Percentiles rank a stretch among this genome's conserved stretches.
Evolutionary conservation across 23 tunicate genomes (phyloP).

Genomic region (Oikopleura albicans): DNA sequence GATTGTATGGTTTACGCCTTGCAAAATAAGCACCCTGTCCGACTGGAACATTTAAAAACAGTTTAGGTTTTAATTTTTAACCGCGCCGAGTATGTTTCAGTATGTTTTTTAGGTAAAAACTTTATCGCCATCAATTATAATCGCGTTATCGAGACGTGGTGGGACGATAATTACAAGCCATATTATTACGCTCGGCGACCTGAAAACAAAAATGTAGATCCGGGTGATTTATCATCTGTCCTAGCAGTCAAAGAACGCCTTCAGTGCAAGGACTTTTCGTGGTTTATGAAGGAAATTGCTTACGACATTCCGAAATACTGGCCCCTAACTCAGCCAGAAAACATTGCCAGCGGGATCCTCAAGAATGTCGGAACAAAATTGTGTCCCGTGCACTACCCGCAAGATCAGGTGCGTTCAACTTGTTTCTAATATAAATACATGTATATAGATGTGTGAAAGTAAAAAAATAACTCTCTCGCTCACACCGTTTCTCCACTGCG

Average conservation of each 20-base stretch:
- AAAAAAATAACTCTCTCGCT: too few species aligned
- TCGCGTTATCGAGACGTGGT: slow-evolving; percentile 81
- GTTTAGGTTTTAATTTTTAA: too few species aligned
- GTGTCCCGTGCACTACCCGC: too few species aligned
- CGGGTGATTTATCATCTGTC: slow-evolving; percentile 41
- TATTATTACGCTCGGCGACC: slow-evolving; percentile 73
- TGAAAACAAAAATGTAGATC: slow-evolving; percentile 29
- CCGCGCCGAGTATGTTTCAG: too few species aligned
- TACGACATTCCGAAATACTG: slow-evolving; percentile 76
- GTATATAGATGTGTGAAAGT: too few species aligned
- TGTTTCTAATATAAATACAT: too few species aligned
- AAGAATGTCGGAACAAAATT: not conserved
- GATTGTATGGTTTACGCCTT: too few species aligned
- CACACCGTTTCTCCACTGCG: too few species aligned
- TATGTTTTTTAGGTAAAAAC: not conserved
- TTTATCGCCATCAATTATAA: slow-evolving; percentile 32
- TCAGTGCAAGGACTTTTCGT: slow-evolving; percentile 53
- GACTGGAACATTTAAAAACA: too few species aligned
- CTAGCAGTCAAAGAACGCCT: slow-evolving; percentile 30
- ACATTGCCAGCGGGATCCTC: not conserved
- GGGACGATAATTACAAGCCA: slow-evolving; percentile 70
- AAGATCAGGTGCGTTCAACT: too few species aligned
- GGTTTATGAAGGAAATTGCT: slow-evolving; percentile 93
- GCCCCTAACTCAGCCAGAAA: not conserved
- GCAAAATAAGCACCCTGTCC: too few species aligned